Evolutionary conservation across 2,888 invertebrate species (phyloP), one percentile per base, ranked within the genome.

Genomic region (Arenicola marina): DNA sequence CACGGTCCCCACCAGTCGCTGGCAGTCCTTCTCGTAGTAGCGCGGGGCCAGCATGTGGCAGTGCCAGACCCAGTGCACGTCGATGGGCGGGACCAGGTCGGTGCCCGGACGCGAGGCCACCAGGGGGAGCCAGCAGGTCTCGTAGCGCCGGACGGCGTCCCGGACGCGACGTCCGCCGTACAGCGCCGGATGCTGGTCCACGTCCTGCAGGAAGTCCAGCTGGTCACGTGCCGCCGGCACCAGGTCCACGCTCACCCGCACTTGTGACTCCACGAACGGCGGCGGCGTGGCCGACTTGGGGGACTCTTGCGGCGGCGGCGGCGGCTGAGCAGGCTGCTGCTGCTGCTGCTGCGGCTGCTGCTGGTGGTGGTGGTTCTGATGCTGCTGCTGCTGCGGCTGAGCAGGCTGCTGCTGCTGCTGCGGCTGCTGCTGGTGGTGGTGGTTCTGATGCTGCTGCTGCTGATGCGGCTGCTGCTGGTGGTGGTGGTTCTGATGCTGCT

Each of bases 41-140:
- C 70, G 66, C 1, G 83, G 83, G 0, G 80, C 75, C 61, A 83
- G 67, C 76, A 83, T 74, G 66, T 83, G 83, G 45, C 82, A 82
- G 67, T 85, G 85, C 85, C 85, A 85, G 4, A 85, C 76, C 85
- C 85, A 85, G 63, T 85, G 84, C 11, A 85, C 82, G 68, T 86
- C 85, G 43, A 85, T 63, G 4, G 86, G 86, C 1, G 85, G 85
- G 18, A 81, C 81, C 0, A 59, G 7, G 18, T 7, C 29, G 3
- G 32, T 28, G 26, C 15, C 33, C 11, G 26, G 7, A 11, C 38
- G 66, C 28, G 75, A 73, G 11, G 80, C 80, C 59, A 82, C 83
- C 63, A 85, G 73, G 18, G 85, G 85, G 38, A 86, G 75, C 85
- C 86, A 86, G 59, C 75, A 78, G 29, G 72, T 73, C 71, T 86